Evolutionary conservation across 2,888 invertebrate species (phyloP).

Genomic region (Meganola albula): DNA sequence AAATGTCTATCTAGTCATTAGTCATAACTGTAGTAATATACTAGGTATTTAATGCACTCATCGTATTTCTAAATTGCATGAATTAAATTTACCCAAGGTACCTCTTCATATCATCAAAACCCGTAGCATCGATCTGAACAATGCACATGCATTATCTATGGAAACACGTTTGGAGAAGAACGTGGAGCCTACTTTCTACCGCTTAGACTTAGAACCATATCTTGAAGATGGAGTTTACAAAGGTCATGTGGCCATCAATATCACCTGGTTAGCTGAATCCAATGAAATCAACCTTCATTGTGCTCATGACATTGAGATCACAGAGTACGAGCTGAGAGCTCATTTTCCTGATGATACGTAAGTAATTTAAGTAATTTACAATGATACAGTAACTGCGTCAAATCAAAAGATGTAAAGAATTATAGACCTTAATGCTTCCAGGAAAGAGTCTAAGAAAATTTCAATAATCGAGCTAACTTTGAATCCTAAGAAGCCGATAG

Average conservation of each 20-base stretch:
- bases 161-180: conserved; percentile 80
- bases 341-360: conserved; percentile 41
- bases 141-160: conserved; percentile 80
- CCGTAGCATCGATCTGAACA: conserved; percentile 84
- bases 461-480: conserved; percentile 60
- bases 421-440: conserved; percentile 22
- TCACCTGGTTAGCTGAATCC: conserved; percentile 80
- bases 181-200: conserved; percentile 81
- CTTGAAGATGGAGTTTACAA: conserved; percentile 80
- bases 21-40: too few relatives aligned
- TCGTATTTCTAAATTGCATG: too few relatives aligned
- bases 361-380: too few relatives aligned
- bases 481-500: conserved; percentile 79
- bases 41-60: too few relatives aligned
- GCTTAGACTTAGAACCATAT: conserved; percentile 81
- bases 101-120: conserved; percentile 57
- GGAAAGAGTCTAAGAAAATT: conserved; percentile 42
- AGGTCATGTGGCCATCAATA: conserved; percentile 82
- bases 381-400: neutral
- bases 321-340: conserved; percentile 65
- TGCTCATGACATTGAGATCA: conserved; percentile 80
- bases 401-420: neutral
- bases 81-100: too few relatives aligned
- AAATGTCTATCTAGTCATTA: too few relatives aligned
- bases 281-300: conserved; percentile 82